Percentiles rank a stretch among this genome's conserved stretches.
phyloP scores from a whole-genome alignment of 2,113 vertebrate species.

The Pygoscelis adeliae region DNA sequence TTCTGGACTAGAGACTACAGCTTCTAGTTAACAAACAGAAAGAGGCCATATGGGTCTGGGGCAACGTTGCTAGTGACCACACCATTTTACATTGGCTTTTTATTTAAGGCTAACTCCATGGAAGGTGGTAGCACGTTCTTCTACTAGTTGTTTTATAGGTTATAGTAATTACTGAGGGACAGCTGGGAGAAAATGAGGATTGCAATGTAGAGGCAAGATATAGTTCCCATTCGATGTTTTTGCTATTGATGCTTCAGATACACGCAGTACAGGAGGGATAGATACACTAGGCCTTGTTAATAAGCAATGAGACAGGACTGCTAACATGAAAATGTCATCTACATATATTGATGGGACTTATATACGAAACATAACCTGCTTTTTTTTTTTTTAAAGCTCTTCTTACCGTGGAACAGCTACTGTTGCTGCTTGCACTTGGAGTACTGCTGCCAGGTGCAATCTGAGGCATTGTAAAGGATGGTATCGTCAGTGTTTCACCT shows the following conservation, averaged over 20 bases:
- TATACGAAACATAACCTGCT: background rate
- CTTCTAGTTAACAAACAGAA: background rate
- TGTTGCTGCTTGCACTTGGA: conserved; percentile 85
- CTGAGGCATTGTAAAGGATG: conserved; percentile 83
- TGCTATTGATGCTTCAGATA: background rate
- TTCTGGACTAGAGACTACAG: background rate
- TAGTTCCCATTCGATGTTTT: background rate
- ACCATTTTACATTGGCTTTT: background rate
- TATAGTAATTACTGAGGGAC: background rate
- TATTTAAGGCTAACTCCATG: background rate
- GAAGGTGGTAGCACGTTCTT: background rate
- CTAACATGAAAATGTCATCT: background rate
- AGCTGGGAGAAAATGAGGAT: background rate
- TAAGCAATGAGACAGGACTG: background rate
- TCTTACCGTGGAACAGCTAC: conserved; percentile 93
- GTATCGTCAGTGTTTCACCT: conserved; percentile 72
- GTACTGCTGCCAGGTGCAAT: conserved; percentile 81
- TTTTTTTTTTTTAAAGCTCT: background rate
- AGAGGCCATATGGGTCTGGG: background rate
- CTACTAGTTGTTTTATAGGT: background rate
- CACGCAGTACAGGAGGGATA: background rate
- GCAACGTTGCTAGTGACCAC: background rate
- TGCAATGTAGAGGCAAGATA: background rate
- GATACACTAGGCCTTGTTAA: background rate
- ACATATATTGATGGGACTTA: background rate